Evolutionary conservation across 2,888 invertebrate species (phyloP).

Genomic region (Diaphora mendica): DNA sequence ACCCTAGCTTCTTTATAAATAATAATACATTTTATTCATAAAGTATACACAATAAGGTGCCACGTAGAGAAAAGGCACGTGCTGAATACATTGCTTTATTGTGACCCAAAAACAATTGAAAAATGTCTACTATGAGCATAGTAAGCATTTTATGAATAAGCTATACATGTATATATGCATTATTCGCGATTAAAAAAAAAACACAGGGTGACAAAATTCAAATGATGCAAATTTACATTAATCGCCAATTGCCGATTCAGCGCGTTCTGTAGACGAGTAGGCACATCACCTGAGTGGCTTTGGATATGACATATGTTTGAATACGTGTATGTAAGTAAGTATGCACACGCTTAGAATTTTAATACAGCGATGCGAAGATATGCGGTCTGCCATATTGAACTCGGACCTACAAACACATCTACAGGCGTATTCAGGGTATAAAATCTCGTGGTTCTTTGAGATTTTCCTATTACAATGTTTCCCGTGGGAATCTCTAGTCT

Average conservation of each 20-base stretch:
- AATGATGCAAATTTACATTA: conserved; percentile 75
- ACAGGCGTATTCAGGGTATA: conserved; percentile 38
- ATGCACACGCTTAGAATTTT: conserved; percentile 63
- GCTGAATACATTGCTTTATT: conserved; percentile 49
- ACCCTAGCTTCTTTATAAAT: not conserved
- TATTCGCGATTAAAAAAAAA: conserved; percentile 43
- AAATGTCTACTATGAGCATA: conserved; percentile 57
- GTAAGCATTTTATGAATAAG: conserved; percentile 61
- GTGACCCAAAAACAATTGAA: conserved; percentile 70
- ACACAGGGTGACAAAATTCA: conserved; percentile 59
- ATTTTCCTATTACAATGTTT: conserved; percentile 23
- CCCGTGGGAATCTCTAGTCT: conserved; percentile 32
- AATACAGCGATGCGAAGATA: conserved; percentile 58
- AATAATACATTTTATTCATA: conserved; percentile 1
- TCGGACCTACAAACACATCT: conserved; percentile 31
- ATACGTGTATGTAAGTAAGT: conserved; percentile 62
- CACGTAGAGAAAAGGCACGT: conserved; percentile 50
- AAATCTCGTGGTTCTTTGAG: conserved; percentile 16
- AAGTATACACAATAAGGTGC: not conserved
- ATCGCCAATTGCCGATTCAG: conserved; percentile 76
- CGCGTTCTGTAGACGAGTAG: conserved; percentile 60
- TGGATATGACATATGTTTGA: conserved; percentile 82
- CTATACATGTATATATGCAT: conserved; percentile 18
- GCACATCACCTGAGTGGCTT: conserved; percentile 65
- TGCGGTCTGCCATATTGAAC: conserved; percentile 51